These are phyloP conservation scores for Neopipo cinnamomea DNA, from an alignment of 2,113 vertebrate species.

Conservation along the genomic window DNA sequence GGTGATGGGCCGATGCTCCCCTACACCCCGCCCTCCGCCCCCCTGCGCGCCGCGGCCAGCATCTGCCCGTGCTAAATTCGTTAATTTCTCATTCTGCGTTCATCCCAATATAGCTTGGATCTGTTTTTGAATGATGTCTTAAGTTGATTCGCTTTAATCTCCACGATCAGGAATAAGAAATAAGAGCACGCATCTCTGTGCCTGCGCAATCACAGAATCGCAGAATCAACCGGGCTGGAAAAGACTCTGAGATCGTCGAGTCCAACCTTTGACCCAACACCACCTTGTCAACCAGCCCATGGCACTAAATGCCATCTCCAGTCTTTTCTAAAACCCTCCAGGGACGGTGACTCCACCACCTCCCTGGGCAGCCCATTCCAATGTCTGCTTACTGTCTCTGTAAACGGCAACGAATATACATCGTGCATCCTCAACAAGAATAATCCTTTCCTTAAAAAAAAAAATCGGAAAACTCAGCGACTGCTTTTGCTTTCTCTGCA, in stretches of 20 bases:
- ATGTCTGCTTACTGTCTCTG: neutral
- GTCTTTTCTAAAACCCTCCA: neutral
- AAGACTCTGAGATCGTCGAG: neutral
- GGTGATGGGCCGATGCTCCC: neutral
- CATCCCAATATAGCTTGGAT: neutral
- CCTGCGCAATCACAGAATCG: neutral
- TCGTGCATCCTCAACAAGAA: neutral
- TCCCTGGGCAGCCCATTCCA: neutral
- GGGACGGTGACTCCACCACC: neutral
- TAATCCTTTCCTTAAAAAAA: neutral
- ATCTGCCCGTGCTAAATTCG: neutral
- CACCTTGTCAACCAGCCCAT: neutral
- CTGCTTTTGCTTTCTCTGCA: neutral
- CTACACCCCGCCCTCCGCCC: neutral
- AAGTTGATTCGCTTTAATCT: neutral
- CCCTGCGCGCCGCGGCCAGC: no score
- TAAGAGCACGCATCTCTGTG: accelerated
- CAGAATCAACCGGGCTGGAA: neutral
- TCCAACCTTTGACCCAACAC: neutral
- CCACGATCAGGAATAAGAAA: neutral
- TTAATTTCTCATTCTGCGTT: neutral
- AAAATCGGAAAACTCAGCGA: neutral
- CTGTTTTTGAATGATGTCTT: neutral
- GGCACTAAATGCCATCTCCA: neutral
- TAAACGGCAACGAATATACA: neutral